Percentiles rank a stretch among this genome's conserved stretches.
Conservation (phyloP, 2,888 invertebrate species). For the Melanostoma scalare region DNA sequence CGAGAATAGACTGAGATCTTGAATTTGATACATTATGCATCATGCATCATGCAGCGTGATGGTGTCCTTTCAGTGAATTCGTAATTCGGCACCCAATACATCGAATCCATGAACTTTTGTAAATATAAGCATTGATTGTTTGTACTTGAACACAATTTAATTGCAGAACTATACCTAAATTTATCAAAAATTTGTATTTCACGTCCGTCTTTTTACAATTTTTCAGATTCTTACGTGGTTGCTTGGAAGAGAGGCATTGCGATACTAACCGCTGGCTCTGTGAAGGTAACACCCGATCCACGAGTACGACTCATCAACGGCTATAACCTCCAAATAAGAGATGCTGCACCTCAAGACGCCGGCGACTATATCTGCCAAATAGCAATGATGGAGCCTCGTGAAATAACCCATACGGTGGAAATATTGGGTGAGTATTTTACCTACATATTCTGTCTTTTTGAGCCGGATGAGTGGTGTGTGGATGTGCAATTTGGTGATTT, state of each 20-base stretch:
- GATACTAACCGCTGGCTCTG: constrained; percentile 85
- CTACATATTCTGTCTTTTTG: constrained; percentile 11
- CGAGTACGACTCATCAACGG: constrained; percentile 85
- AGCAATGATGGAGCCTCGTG: constrained; percentile 85
- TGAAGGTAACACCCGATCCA: constrained; percentile 86
- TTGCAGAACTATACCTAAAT: too few species aligned
- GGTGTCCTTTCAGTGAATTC: too few species aligned
- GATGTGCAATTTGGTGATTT: not conserved
- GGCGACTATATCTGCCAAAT: constrained; percentile 88
- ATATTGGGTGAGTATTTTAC: constrained; percentile 84
- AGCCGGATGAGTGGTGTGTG: not conserved
- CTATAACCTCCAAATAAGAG: constrained; percentile 86
- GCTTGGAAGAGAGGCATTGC: constrained; percentile 87
- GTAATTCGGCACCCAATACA: too few species aligned
- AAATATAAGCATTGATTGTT: too few species aligned
- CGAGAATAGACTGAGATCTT: constrained; percentile 18
- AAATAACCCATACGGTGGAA: constrained; percentile 87
- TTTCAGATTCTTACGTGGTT: constrained; percentile 84
- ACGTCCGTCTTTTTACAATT: constrained; percentile 15
- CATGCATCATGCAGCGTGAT: too few species aligned
- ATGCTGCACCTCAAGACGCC: constrained; percentile 86
- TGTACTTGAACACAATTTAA: too few species aligned
- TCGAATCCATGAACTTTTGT: too few species aligned
- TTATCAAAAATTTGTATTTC: not conserved
- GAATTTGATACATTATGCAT: constrained; percentile 26